A percentile compares a stretch with the other conserved stretches of the same genome.
phyloP scores from a whole-genome alignment of 1,140 invertebrate genomes.

The Ceratina japonica region DNA sequence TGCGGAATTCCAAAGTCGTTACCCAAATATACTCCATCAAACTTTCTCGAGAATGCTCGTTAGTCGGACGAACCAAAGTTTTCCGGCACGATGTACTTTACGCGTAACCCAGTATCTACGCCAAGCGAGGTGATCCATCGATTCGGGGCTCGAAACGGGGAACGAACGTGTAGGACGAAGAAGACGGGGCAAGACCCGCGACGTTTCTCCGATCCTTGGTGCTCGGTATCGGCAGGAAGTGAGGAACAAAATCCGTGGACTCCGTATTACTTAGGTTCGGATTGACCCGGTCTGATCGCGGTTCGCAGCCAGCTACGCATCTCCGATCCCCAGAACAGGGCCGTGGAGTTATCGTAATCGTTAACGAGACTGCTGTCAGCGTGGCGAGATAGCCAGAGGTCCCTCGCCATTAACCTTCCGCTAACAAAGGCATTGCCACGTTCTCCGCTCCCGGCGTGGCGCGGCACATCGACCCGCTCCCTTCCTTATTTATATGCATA shows the following conservation, averaged over 20 bases:
- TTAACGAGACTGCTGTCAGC: conserved; percentile 73
- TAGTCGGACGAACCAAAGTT: neutral
- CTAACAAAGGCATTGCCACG: conserved; percentile 74
- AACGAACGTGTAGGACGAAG: no score
- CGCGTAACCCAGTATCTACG: neutral
- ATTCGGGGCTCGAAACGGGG: neutral
- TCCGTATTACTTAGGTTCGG: conserved; percentile 56
- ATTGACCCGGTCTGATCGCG: conserved; percentile 36
- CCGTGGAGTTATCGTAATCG: conserved; percentile 70
- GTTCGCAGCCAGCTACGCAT: conserved; percentile 55
- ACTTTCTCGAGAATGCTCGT: conserved; percentile 11
- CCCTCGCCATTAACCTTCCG: conserved; percentile 74
- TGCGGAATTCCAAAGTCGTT: conserved; percentile 14
- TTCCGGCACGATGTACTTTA: neutral
- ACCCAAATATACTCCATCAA: neutral
- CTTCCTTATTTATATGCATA: conserved; percentile 78
- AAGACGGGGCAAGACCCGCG: no score
- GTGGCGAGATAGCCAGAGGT: conserved; percentile 68
- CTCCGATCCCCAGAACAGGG: conserved; percentile 41
- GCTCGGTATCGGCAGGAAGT: no score
- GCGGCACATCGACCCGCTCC: conserved; percentile 60
- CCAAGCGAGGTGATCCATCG: neutral
- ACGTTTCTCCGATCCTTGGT: no score
- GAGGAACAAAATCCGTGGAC: conserved; percentile 16
- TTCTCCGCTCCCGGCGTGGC: conserved; percentile 67